Evolutionary conservation across 30 jellyfish, hydroid and myxozoan species (phyloP).

Genomic region (Cassiopea andromeda): DNA sequence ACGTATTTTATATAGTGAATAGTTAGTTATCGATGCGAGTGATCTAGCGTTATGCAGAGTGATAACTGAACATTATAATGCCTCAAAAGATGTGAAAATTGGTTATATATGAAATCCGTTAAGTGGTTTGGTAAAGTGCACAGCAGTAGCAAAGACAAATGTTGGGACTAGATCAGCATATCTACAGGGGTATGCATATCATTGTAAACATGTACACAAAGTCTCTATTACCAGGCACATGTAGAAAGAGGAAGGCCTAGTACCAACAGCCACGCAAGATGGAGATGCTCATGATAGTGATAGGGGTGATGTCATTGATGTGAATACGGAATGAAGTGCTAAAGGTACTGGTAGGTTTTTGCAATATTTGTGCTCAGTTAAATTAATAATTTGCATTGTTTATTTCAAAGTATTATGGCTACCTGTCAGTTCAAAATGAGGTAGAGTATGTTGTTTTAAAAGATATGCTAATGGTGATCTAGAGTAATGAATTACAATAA

Average conservation of each 20-base stretch:
- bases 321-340: slow-evolving; percentile 11
- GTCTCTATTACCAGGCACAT: slow-evolving; percentile 41
- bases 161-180: too few relatives aligned
- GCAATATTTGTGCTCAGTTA: background rate
- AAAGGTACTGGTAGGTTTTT: slow-evolving; percentile 27
- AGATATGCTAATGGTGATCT: background rate
- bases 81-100: too few relatives aligned
- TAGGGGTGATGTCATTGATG: slow-evolving; percentile 14
- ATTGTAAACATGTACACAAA: too few relatives aligned
- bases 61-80: too few relatives aligned
- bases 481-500: background rate
- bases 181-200: too few relatives aligned
- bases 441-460: background rate
- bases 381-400: background rate
- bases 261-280: background rate
- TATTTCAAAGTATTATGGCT: background rate
- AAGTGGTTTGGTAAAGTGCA: too few relatives aligned
- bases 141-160: too few relatives aligned
- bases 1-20: too few relatives aligned
- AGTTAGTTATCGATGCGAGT: too few relatives aligned
- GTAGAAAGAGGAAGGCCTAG: slow-evolving; percentile 20
- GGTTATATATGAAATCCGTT: too few relatives aligned
- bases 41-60: too few relatives aligned
- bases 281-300: slow-evolving; percentile 19
- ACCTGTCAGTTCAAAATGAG: slow-evolving; percentile 1